Conservation (phyloP, 37 sponge, comb jelly and placozoan species). For the Oscarella lobularis region DNA sequence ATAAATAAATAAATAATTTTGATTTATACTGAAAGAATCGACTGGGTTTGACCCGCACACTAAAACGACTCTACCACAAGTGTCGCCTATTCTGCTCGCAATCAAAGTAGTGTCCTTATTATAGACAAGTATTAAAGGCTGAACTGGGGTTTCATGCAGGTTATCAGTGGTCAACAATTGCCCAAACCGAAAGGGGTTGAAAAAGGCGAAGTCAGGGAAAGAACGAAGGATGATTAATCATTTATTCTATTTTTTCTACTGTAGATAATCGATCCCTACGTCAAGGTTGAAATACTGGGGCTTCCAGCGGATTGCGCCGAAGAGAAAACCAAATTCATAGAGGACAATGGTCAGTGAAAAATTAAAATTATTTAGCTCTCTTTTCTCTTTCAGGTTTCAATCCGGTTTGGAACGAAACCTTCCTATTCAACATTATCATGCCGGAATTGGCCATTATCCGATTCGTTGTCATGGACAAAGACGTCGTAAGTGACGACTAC, state of each 20-base stretch:
- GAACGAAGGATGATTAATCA: background rate
- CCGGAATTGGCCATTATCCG: conserved; percentile 84
- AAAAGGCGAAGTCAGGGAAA: background rate
- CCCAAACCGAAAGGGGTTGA: conserved; percentile 5
- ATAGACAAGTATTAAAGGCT: no score
- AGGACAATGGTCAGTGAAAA: conserved; percentile 9
- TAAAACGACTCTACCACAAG: no score
- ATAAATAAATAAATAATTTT: no score
- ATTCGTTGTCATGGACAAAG: conserved; percentile 69
- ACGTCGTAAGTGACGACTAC: conserved; percentile 21
- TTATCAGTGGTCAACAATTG: background rate
- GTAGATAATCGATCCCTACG: conserved; percentile 4
- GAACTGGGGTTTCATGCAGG: background rate
- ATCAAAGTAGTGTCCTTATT: no score
- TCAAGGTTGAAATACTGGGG: background rate
- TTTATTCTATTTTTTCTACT: background rate
- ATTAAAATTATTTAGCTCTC: no score
- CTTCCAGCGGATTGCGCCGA: background rate
- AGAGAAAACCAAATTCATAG: background rate
- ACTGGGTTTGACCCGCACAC: no score
- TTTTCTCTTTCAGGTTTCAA: no score
- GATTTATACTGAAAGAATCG: no score
- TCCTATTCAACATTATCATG: conserved; percentile 44
- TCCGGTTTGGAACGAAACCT: background rate
- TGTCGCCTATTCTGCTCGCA: no score